Evolutionary conservation across 2,888 invertebrate species (phyloP).

Genomic region (Ditula angustiorana): DNA sequence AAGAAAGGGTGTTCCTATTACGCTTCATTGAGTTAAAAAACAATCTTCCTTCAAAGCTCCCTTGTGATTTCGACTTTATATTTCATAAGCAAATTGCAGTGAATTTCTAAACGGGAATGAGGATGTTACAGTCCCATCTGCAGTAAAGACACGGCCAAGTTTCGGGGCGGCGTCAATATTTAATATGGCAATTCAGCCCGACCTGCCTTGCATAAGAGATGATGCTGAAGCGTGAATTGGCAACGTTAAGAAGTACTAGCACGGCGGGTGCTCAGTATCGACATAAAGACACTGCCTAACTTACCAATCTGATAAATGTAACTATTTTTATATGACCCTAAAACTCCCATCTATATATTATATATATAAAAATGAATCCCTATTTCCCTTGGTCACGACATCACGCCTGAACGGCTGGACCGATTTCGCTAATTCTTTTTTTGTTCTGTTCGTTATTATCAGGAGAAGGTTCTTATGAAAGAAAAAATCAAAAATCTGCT

Average conservation of each 20-base stretch:
- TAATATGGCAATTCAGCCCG: constrained; percentile 24
- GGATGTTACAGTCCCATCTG: constrained; percentile 9
- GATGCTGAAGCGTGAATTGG: constrained; percentile 14
- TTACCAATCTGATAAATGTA: too few species aligned
- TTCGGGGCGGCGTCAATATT: constrained; percentile 30
- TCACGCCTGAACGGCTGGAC: too few species aligned
- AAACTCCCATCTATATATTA: too few species aligned
- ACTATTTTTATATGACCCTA: too few species aligned
- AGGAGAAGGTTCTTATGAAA: too few species aligned
- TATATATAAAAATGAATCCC: too few species aligned
- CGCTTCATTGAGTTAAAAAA: neutral
- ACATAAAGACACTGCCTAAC: too few species aligned
- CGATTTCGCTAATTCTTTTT: too few species aligned
- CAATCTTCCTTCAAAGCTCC: neutral
- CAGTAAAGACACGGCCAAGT: constrained; percentile 21
- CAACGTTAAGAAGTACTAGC: neutral
- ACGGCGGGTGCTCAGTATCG: too few species aligned
- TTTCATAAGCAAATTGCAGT: constrained; percentile 24
- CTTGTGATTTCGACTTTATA: constrained; percentile 1
- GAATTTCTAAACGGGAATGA: constrained; percentile 9
- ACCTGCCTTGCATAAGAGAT: constrained; percentile 27
- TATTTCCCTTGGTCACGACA: too few species aligned
- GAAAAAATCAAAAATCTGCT: too few species aligned
- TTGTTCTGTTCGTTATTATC: too few species aligned
- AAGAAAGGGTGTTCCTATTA: neutral